Evolutionary conservation across 2,113 vertebrate species (phyloP).

Genomic region (Leuciscus idus): DNA sequence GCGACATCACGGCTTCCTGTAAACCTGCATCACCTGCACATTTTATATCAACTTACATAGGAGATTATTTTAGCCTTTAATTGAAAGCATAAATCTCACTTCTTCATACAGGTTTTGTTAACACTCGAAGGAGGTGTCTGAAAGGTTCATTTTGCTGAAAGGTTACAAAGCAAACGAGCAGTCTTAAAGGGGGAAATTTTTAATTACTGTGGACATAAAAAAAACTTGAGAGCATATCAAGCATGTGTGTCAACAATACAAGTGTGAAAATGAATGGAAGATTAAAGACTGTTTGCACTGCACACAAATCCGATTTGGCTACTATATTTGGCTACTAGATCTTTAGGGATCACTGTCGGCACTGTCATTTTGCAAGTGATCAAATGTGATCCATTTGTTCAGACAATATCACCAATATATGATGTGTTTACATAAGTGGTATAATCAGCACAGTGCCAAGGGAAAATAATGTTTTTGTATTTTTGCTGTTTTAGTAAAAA

Average conservation of each 20-base stretch:
- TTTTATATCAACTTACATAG: conserved; percentile 38
- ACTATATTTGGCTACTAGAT: not conserved
- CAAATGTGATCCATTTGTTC: too few species aligned
- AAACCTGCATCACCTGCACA: conserved; percentile 38
- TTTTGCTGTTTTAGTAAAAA: too few species aligned
- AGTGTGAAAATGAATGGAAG: conserved; percentile 1
- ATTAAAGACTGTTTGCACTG: not conserved
- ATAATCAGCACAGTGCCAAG: too few species aligned
- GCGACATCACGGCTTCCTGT: conserved; percentile 48
- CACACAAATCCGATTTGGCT: not conserved
- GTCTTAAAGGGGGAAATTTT: conserved; percentile 7
- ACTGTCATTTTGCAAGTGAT: too few species aligned
- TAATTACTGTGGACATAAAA: not conserved
- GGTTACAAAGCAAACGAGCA: not conserved
- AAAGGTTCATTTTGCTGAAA: conserved; percentile 33
- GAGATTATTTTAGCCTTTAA: conserved; percentile 25
- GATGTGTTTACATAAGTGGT: not conserved
- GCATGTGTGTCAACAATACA: conserved; percentile 44
- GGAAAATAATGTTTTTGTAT: too few species aligned
- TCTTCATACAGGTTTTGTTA: not conserved
- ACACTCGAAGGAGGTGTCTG: not conserved
- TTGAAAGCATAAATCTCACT: conserved; percentile 7
- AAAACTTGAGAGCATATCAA: conserved; percentile 30
- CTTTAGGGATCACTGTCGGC: too few species aligned
- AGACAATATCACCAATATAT: too few species aligned